Conservation (phyloP, 2,113 vertebrate genomes). For the Carlito syrichta region DNA sequence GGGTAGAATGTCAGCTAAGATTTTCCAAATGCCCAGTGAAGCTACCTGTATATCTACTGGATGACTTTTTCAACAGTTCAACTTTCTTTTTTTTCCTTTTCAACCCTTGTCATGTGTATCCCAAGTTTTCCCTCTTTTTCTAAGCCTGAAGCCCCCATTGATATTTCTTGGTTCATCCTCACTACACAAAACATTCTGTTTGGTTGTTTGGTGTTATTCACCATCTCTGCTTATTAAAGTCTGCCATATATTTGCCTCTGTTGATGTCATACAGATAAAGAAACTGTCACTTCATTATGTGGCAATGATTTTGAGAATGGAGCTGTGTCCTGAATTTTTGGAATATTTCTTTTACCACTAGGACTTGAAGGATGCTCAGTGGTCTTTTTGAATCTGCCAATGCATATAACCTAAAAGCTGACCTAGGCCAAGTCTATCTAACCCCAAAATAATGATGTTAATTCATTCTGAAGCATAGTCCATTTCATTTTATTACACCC, state of each 20-base stretch:
- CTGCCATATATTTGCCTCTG: neutral
- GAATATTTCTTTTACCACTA: neutral
- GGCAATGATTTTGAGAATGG: neutral
- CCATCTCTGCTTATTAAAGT: neutral
- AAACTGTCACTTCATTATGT: neutral
- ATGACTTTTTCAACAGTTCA: neutral
- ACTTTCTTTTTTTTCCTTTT: neutral
- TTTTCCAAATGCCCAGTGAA: neutral
- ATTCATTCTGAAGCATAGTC: neutral
- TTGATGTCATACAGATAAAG: neutral
- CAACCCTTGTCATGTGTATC: neutral
- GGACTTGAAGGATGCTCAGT: neutral
- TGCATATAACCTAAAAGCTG: neutral
- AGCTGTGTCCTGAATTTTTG: neutral
- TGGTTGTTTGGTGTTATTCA: neutral
- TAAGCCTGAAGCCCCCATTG: neutral
- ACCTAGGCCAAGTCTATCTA: neutral
- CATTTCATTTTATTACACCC: neutral
- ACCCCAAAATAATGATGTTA: neutral
- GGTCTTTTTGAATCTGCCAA: neutral
- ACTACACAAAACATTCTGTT: neutral
- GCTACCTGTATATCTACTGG: neutral
- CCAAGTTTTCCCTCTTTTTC: neutral
- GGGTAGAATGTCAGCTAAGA: neutral
- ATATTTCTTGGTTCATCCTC: neutral